Evolutionary conservation across 2,113 vertebrate species (phyloP).

Genomic region (Grammomys dolichurus): DNA sequence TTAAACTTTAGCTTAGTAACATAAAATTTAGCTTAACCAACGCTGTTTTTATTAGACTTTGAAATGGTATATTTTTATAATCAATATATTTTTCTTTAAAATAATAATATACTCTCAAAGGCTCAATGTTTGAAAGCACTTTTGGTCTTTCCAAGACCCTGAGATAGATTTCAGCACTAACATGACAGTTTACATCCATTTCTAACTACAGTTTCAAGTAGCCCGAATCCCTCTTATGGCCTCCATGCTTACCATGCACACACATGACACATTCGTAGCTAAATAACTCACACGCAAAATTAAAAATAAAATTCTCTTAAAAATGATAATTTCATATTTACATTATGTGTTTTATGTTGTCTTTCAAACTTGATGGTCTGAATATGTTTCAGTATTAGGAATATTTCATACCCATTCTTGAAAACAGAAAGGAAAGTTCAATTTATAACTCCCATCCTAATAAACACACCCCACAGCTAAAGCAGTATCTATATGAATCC

Average conservation of each 20-base stretch:
- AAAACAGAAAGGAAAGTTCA: not conserved
- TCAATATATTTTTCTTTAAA: not conserved
- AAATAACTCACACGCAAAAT: not conserved
- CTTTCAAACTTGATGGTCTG: not conserved
- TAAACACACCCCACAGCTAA: fast-evolving
- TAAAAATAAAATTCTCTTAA: not conserved
- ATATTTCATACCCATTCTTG: not conserved
- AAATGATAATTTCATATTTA: not conserved
- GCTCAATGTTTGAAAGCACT: not conserved
- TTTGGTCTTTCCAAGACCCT: not conserved
- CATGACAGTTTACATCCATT: not conserved
- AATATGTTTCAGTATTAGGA: not conserved
- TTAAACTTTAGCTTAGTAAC: not conserved
- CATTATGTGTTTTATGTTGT: not conserved
- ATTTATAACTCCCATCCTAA: fast-evolving
- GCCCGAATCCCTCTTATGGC: not conserved
- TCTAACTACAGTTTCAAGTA: not conserved
- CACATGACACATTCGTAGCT: not conserved
- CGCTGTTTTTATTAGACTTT: not conserved
- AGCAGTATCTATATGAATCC: not conserved
- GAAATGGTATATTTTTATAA: not conserved
- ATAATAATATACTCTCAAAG: not conserved
- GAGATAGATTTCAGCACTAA: not conserved
- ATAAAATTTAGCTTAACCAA: not conserved
- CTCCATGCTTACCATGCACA: not conserved